Conservation (phyloP, 2,113 vertebrate genomes). For the Pagrus major region DNA sequence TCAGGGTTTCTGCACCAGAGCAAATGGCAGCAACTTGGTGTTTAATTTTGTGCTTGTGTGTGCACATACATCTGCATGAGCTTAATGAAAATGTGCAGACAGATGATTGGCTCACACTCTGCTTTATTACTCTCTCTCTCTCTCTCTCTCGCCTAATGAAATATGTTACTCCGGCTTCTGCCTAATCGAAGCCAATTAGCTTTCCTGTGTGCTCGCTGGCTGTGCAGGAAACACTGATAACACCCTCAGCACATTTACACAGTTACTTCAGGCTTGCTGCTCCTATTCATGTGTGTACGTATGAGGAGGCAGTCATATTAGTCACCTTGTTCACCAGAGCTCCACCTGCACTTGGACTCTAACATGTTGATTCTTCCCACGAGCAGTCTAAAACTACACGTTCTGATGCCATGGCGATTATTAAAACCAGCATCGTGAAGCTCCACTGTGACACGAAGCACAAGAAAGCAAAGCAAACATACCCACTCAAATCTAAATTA, state of each 20-base stretch:
- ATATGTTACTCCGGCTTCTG: slow-evolving; percentile 56
- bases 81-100: slow-evolving; percentile 32
- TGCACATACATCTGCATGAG: neutral
- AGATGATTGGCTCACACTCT: slow-evolving; percentile 35
- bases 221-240: slow-evolving; percentile 47
- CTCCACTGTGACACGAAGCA: too few species aligned
- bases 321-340: slow-evolving; percentile 17
- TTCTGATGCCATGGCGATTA: too few species aligned
- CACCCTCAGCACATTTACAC: slow-evolving; percentile 55
- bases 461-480: too few species aligned
- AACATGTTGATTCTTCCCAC: too few species aligned
- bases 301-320: neutral
- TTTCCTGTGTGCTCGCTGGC: slow-evolving; percentile 21
- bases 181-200: slow-evolving; percentile 74
- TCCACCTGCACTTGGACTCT: slow-evolving; percentile 10
- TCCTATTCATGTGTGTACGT: slow-evolving; percentile 17
- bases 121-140: slow-evolving; percentile 22
- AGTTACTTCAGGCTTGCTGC: slow-evolving; percentile 38
- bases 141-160: slow-evolving; percentile 53
- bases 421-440: too few species aligned
- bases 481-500: too few species aligned
- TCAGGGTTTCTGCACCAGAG: slow-evolving; percentile 24
- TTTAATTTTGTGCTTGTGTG: slow-evolving; percentile 8
- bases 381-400: too few species aligned
- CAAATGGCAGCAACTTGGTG: slow-evolving; percentile 18